phyloP scores from a whole-genome alignment of 2,888 invertebrate species.

The Xestia c-nigrum region DNA sequence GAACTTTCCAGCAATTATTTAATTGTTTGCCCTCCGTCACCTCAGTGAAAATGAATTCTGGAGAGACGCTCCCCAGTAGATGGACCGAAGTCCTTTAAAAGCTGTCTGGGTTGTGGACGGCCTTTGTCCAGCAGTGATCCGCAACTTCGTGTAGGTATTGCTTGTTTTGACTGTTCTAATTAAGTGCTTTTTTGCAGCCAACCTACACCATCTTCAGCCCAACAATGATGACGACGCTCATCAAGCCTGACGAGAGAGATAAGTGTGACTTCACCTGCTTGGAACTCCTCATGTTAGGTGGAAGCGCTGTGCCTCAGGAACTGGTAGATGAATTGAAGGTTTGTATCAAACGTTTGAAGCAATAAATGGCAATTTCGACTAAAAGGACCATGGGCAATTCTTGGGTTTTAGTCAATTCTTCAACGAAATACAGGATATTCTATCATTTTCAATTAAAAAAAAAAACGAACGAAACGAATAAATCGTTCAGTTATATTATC shows the following conservation, averaged over 20 bases:
- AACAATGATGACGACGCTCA: slow-evolving; percentile 74
- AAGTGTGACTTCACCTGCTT: slow-evolving; percentile 79
- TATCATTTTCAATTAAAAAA: background rate
- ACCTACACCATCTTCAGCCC: slow-evolving; percentile 75
- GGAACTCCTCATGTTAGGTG: slow-evolving; percentile 74
- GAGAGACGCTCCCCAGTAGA: background rate
- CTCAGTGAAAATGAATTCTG: background rate
- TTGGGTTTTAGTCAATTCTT: background rate
- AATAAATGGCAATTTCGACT: background rate
- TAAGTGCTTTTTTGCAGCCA: slow-evolving; percentile 62
- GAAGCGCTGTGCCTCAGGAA: slow-evolving; percentile 74
- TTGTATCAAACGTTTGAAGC: background rate
- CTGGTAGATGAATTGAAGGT: slow-evolving; percentile 76
- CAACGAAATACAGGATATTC: background rate
- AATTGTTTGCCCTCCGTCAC: background rate
- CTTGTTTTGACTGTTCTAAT: background rate
- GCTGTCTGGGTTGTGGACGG: background rate
- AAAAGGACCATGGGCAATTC: background rate
- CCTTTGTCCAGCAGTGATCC: background rate
- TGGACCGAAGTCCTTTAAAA: background rate
- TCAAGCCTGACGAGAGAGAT: slow-evolving; percentile 71
- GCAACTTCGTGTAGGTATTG: background rate
- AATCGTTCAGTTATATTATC: no score
- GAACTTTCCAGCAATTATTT: background rate
- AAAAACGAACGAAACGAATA: no score